Base-by-base conservation (phyloP, 2,797 vertebrate genomes). In the Aeoliscus strigatus region DNA sequence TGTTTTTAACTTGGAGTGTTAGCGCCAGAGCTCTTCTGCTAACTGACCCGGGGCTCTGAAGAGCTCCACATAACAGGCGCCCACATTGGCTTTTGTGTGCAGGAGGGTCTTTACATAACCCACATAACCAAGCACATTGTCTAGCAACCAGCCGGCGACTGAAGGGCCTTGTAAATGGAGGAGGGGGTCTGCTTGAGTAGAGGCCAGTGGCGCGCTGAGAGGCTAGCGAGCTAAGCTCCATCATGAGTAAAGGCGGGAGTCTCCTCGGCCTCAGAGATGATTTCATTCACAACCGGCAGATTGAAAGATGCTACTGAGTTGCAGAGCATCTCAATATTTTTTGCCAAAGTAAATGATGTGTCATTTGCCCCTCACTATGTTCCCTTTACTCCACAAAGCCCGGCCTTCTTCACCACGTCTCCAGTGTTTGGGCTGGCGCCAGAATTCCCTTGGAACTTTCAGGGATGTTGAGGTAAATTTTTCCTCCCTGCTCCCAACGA, bases 61-160 rank as follows among this genome's bases (percentile, higher is more conserved):
- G 87, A 85, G 82, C 72, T 52, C 60, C 81, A 81, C 71, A 84
- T 83, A 82, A 83, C 83, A 76, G 80, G 80, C 79, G 31, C 72
- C 86, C 84, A 81, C 82, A 79, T 77, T 83, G 82, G 84, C 86
- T 84, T 88, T 90, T 89, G 86, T 89, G 80, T 71, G 79, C 78
- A 83, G 74, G 82, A 89, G 87, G 82, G 83, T 84, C 89, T 89
- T 89, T 87, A 89, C 86, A 89, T 88, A 89, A 86, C 87, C 83
- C 81, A 80, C 83, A 85, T 84, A 89, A 89, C 86, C 86, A 88
- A 83, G 80, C 81, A 69, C 80, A 88, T 87, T 88, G 87, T 88
- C 87, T 89, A 89, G 87, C 87, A 88, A 89, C 87, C 85, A 57
- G 80, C 51, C 60, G 16, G 62, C 75, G 18, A 56, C 74, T 86